A percentile compares a stretch with the other conserved stretches of the same genome.
phyloP scores from a whole-genome alignment of 2,797 vertebrate genomes.

The Glyptemys insculpta region DNA sequence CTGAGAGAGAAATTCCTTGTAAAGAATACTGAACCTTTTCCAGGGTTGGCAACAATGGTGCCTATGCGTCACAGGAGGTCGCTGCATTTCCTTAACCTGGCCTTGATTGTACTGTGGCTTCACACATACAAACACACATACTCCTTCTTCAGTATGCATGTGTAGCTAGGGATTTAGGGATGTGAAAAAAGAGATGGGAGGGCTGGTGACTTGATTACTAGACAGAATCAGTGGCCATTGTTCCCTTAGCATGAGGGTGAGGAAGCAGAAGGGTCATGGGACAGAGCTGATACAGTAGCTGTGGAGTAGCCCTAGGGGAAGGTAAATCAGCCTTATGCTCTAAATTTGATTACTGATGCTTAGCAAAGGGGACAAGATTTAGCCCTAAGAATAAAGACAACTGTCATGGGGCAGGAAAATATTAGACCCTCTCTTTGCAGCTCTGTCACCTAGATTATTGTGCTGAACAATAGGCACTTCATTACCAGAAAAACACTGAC shows the following conservation, averaged over 20 bases:
- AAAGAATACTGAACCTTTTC: not conserved
- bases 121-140: too few species aligned
- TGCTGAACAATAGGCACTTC: constrained; percentile 22
- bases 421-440: not conserved
- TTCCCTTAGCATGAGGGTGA: too few species aligned
- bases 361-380: not conserved
- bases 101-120: too few species aligned
- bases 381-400: not conserved
- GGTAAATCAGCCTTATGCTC: not conserved
- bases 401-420: not conserved
- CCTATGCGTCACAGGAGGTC: not conserved
- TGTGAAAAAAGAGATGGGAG: too few species aligned
- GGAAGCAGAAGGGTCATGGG: not conserved
- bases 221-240: too few species aligned
- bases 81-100: too few species aligned
- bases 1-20: not conserved
- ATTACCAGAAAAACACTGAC: constrained; percentile 30
- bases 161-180: too few species aligned
- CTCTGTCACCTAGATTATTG: not conserved
- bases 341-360: not conserved
- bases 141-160: too few species aligned
- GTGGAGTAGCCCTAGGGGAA: too few species aligned
- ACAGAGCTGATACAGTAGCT: not conserved
- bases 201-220: too few species aligned
- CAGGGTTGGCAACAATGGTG: not conserved